Percentiles rank a stretch among this genome's conserved stretches.
These are phyloP conservation scores for Papilio dardanus DNA, from an alignment of 1,140 invertebrate species.

Conservation along the genomic window DNA sequence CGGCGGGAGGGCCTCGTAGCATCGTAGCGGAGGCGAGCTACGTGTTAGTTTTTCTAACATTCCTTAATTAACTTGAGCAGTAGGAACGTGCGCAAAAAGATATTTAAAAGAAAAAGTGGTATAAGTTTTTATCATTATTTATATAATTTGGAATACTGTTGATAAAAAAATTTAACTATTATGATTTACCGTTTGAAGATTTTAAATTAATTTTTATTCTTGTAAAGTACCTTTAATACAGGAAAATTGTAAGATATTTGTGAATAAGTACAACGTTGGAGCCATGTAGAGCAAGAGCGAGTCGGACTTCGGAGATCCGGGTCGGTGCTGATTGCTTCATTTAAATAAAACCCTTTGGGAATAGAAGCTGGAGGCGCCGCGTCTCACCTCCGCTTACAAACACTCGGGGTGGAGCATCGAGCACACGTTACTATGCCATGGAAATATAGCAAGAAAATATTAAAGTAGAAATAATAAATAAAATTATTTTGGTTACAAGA, in stretches of 20 bases:
- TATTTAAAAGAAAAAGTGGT: not conserved
- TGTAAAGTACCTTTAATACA: too few relatives aligned
- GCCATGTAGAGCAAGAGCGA: not conserved
- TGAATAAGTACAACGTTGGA: not conserved
- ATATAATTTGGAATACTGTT: too few relatives aligned
- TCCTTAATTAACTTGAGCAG: not conserved
- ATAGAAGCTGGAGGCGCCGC: not conserved
- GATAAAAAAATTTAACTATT: too few relatives aligned
- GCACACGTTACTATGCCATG: not conserved
- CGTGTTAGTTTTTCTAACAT: not conserved
- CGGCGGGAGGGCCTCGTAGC: not conserved
- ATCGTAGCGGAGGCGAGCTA: not conserved
- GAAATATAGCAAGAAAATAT: not conserved
- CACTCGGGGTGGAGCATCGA: not conserved
- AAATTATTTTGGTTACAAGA: not conserved
- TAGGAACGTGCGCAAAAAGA: not conserved
- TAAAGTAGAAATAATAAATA: not conserved
- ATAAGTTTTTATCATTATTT: too few relatives aligned
- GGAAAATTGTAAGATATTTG: not conserved
- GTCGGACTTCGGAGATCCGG: too few relatives aligned
- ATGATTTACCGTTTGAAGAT: too few relatives aligned
- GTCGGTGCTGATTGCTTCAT: conserved; percentile 13
- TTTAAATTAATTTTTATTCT: too few relatives aligned
- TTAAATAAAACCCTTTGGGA: conserved; percentile 18
- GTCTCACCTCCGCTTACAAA: not conserved